Evolutionary conservation across 2,113 vertebrate genomes (phyloP).

Genomic region (Chamaea fasciata): DNA sequence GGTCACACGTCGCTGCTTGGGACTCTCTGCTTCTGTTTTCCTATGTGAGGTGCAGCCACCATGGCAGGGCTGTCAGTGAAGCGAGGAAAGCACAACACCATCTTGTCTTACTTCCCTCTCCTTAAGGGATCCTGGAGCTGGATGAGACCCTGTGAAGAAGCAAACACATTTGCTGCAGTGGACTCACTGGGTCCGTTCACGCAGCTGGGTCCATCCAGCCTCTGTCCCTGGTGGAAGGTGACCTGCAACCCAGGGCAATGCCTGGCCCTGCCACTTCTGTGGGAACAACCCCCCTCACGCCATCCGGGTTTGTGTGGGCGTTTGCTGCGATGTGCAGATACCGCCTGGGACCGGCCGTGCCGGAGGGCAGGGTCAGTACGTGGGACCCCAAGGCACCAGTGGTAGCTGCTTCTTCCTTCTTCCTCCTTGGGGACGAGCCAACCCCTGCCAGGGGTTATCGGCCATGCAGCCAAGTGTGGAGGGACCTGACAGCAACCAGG

Average conservation of each 20-base stretch:
- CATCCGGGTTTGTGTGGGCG: background rate
- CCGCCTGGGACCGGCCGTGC: background rate
- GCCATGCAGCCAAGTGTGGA: background rate
- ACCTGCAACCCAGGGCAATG: background rate
- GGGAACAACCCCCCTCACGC: background rate
- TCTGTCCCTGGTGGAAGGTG: background rate
- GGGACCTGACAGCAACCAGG: background rate
- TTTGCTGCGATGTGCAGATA: conserved; percentile 1
- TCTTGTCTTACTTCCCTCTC: fast-evolving
- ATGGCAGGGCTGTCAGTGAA: background rate
- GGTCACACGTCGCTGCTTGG: fast-evolving
- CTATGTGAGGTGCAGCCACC: background rate
- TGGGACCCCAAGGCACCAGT: background rate
- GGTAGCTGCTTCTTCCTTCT: conserved; percentile 12
- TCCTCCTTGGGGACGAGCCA: conserved; percentile 20
- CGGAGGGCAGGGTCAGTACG: background rate
- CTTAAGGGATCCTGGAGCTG: background rate
- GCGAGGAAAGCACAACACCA: background rate
- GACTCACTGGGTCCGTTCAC: background rate
- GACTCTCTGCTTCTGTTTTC: background rate
- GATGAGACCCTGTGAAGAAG: background rate
- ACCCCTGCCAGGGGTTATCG: background rate
- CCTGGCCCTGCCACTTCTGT: fast-evolving
- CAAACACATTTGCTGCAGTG: background rate
- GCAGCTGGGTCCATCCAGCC: fast-evolving